These are phyloP conservation scores for Drosophila sucinea DNA, from an alignment of 1,140 invertebrate species.

Conservation along the genomic window DNA sequence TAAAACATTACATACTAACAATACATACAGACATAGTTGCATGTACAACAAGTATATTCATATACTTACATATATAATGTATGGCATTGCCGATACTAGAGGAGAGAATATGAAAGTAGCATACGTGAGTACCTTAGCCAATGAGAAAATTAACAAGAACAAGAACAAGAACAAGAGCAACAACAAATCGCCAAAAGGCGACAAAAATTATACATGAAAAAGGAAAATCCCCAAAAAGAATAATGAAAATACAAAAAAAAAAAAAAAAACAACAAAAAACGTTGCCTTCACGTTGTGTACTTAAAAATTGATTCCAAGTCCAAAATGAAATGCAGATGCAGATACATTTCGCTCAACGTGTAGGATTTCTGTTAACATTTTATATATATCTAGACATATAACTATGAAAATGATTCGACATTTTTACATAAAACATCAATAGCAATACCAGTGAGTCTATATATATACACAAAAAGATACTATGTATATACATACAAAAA, in stretches of 20 bases:
- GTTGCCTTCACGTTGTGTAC: constrained; percentile 41
- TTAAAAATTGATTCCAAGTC: constrained; percentile 23
- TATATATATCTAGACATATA: constrained; percentile 18
- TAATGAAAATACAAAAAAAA: constrained; percentile 19
- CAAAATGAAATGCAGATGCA: not conserved
- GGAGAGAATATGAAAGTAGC: constrained; percentile 28
- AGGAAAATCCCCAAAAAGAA: not conserved
- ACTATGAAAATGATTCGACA: constrained; percentile 38
- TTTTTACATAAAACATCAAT: constrained; percentile 12
- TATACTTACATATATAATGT: not conserved
- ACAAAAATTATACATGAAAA: constrained; percentile 3
- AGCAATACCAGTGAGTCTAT: constrained; percentile 30
- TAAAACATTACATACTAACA: not conserved
- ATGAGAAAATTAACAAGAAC: constrained; percentile 13
- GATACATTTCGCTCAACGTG: constrained; percentile 44
- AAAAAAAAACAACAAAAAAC: constrained; percentile 14
- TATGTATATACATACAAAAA: not conserved
- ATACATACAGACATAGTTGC: not conserved
- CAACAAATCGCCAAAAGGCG: constrained; percentile 29
- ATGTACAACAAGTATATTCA: not conserved
- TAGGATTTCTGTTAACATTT: constrained; percentile 54
- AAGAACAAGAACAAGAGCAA: constrained; percentile 30
- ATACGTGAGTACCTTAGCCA: constrained; percentile 77
- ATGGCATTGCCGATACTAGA: not conserved
- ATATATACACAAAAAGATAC: not conserved